Evolutionary conservation across 37 sponge, comb jelly and placozoan species (phyloP), one percentile per base, ranked within the genome.

Genomic region (Hexactinellida sp.): DNA sequence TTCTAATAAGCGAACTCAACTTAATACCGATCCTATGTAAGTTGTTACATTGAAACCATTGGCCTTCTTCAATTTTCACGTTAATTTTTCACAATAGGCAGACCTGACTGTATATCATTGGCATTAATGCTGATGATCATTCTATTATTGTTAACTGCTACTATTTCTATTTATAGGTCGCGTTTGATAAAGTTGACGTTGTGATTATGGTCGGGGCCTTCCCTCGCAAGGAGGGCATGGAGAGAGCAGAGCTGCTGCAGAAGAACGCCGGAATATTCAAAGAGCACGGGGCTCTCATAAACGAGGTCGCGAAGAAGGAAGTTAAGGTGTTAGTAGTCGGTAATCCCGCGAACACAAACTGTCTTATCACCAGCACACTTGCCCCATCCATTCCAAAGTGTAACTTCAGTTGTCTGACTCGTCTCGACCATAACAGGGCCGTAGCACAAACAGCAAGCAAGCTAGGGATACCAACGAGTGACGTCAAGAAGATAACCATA

Each of bases 331-430:
- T 96, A 83, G 94, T 96, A 36, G 97, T 96, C 24, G 99, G 99
- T 38, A 98, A 98, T 87, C 99, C 99, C 16, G 97, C 96, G 86
- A 98, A 98, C 90, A 98, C 99, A 36, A 98, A 98, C 55, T 90
- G 91, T 37, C 86, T 98, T 87, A 54, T 94, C 36, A 87, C 90
- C 41, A 51, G 88, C 71, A 85, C 84, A 35, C 86, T 85, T 39
- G 99, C 99, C 32, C 89, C 93, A 24, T 89, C 92, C 54, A 91
- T 98, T 38, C 94, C 99, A 10, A 76, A 84, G n/a, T 85, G 76
- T 54, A 98, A 95, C 91, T 98, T 98, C 86, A 89, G 94, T 21
- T 93, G 94, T 54, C 92, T 98, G 37, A 98, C 99, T 0, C 87
- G 99, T 3, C 88, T 98, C 54, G 99, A 98, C 83, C 94, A 91